Percentiles rank a stretch among this genome's conserved stretches.
phyloP scores from a whole-genome alignment of 2,888 invertebrate species.

The Heliconius ismenius region DNA sequence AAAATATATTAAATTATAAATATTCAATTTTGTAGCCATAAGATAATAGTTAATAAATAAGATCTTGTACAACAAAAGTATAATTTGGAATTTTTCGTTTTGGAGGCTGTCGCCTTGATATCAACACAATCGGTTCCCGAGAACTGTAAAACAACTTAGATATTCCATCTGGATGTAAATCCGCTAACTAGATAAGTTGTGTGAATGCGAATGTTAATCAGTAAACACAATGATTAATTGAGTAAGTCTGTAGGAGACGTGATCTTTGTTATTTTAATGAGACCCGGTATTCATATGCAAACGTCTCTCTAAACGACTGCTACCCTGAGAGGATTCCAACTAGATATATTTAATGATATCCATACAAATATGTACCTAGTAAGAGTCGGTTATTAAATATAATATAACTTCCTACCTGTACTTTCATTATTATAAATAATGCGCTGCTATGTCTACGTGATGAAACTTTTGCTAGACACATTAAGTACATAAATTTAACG shows the following conservation, averaged over 20 bases:
- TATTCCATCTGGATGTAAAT: conserved; percentile 74
- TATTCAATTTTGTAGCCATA: not conserved
- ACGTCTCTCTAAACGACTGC: conserved; percentile 48
- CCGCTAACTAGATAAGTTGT: conserved; percentile 62
- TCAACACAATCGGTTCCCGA: conserved; percentile 47
- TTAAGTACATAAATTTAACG: not conserved
- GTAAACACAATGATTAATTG: conserved; percentile 78
- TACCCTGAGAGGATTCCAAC: conserved; percentile 38
- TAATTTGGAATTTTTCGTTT: not conserved
- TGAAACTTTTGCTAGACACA: not conserved
- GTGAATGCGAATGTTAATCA: conserved; percentile 71
- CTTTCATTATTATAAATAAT: conserved; percentile 9
- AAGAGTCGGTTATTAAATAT: conserved; percentile 4
- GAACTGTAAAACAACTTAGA: conserved; percentile 54
- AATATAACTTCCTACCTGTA: not conserved
- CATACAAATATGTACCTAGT: conserved; percentile 16
- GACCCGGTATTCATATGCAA: conserved; percentile 66
- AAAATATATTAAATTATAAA: not conserved
- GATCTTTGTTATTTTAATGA: conserved; percentile 79
- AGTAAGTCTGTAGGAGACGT: conserved; percentile 65
- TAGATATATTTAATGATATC: conserved; percentile 39
- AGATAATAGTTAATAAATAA: not conserved
- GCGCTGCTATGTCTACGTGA: not conserved
- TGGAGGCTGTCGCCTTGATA: conserved; percentile 20
- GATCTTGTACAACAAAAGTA: not conserved